Evolutionary conservation across 2,797 vertebrate genomes (phyloP), one percentile per base, ranked within the genome.

Genomic region (Clarias platycephalus): DNA sequence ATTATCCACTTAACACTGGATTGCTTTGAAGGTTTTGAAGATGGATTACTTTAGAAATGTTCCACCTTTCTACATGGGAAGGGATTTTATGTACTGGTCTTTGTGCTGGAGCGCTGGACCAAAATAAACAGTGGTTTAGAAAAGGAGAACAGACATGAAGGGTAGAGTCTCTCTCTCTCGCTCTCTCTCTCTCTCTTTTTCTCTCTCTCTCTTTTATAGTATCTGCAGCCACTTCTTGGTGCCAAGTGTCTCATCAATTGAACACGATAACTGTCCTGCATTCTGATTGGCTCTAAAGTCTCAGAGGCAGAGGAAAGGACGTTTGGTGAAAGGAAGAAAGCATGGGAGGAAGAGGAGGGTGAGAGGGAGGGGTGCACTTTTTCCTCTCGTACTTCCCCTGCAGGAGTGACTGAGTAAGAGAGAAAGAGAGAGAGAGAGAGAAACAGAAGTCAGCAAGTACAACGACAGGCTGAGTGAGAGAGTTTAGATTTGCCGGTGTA

Each of bases 291-390:
- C 75, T 9, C 77, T 83, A 85, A 85, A 76, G 5, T 84, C 90
- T 89, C 83, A 87, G 82, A 70, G 88, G 71, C 78, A 83, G 79
- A 89, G 91, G 91, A 90, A 90, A 90, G 91, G 89, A 91, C 80
- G 70, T 90, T 86, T 87, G 77, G 78, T 76, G 40, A 53, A 63
- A 79, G 44, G 83, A 31, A 55, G 81, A 80, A 72, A 83, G 80
- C 81, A 84, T 44, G 40, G 82, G 67, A 68, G 72, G 83, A 85
- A 80, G 80, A 86, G 86, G 77, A 88, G 88, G 80, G 37, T 68
- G 68, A 31, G 82, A 86, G 89, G 92, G 93, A 89, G 88, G 88
- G 89, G 90, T 83, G 67, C 80, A 85, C 57, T 82, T 90, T 89
- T 83, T 78, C 86, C 84, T 90, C 83, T 75, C 81, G 76, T 82